Base-by-base conservation (phyloP, 2,888 invertebrate species). In the Lasioglossum villosulum region DNA sequence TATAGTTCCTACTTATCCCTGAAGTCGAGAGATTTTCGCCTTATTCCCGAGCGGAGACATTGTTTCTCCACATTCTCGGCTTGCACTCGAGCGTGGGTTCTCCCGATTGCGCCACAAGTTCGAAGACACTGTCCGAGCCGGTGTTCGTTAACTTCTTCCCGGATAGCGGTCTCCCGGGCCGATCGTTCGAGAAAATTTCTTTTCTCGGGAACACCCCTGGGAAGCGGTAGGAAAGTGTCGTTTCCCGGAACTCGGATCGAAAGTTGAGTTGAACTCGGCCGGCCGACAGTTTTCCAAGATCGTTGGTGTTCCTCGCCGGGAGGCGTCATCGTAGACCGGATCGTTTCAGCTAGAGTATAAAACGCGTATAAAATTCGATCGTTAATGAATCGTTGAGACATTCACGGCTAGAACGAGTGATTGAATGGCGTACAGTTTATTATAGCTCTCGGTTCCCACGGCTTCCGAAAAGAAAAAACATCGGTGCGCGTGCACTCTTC, bases 121-220 rank as follows among this genome's bases (percentile, higher is more conserved):
- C 48, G 48, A 48, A 48, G 48, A 48, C 48, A 23, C 48, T 23
- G 27, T 59, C 19, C 59, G 59, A 34, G 30, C 30, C 2, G 27
- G 63, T 63, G 6, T 63, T 63, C 63, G 27, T 34, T 63, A 63
- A 27, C 63, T 63, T 63, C 30, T 27, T 63, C 19, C 30, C 30
- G 27, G 63, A 30, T 16, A 27, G 63, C 14, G 16, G 16, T 16
- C 63, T 63, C 63, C 27, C 14, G 30, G 63, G 27, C 63, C 30
- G 63, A 63, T 63, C 63, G 63, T 63, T 63, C 63, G 63, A 12
- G 63, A 30, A 63, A 63, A 63, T 63, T 63, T 63, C 63, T 63
- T 63, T 63, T 8, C 16, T 4, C 30, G 63, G 30, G 30, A 16
- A 63, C 27, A 30, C 16, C 63, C 63, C 16, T 5, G 63, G 63